Percentiles rank a stretch among this genome's conserved stretches.
Conservation (phyloP, 2,888 invertebrate species). For the Ophion obscuratus region DNA sequence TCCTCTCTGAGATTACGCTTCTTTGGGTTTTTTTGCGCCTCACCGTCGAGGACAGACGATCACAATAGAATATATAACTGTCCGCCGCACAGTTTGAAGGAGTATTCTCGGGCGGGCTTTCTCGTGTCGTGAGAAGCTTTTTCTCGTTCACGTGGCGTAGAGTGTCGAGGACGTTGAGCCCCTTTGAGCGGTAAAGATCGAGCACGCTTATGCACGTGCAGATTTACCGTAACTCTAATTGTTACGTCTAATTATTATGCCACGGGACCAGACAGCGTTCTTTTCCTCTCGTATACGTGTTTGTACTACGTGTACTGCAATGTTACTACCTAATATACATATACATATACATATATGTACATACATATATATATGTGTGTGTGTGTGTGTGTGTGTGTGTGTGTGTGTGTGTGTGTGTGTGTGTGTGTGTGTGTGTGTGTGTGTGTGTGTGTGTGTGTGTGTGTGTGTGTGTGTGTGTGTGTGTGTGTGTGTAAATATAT, state of each 20-base stretch:
- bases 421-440: too few species aligned
- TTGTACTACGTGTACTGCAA: constrained; percentile 32
- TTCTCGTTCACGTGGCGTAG: background rate
- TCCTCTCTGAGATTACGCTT: background rate
- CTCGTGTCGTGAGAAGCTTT: background rate
- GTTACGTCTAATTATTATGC: constrained; percentile 76
- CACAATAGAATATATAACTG: constrained; percentile 40
- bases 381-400: too few species aligned
- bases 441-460: too few species aligned
- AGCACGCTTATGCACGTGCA: constrained; percentile 72
- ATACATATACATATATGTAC: background rate
- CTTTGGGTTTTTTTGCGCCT: constrained; percentile 8
- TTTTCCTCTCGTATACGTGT: constrained; percentile 27
- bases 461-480: too few species aligned
- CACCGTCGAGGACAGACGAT: constrained; percentile 14
- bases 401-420: too few species aligned
- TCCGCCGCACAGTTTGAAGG: constrained; percentile 2
- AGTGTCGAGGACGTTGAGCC: constrained; percentile 43
- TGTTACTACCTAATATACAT: background rate
- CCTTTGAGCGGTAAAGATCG: constrained; percentile 47
- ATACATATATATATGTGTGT: too few species aligned
- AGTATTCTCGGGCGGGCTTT: constrained; percentile 3
- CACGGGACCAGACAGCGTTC: constrained; percentile 26
- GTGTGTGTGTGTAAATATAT: too few species aligned
- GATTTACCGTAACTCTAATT: constrained; percentile 81